These are phyloP conservation scores for Lasiurus cinereus DNA, from an alignment of 2,113 vertebrate species.

Conservation along the genomic window DNA sequence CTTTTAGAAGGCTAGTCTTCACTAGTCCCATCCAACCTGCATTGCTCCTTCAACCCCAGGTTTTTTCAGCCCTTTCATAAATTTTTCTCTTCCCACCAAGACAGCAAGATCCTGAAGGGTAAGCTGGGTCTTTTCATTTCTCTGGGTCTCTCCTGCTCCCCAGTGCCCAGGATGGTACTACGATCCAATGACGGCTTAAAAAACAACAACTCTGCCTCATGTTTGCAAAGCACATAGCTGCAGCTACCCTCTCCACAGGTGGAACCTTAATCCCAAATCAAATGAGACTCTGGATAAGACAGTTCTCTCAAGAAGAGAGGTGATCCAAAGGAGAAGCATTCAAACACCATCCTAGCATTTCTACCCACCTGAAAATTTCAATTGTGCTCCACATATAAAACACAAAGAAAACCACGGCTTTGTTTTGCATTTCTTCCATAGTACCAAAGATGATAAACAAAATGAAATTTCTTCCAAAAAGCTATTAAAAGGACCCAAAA, in stretches of 20 bases:
- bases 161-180: neutral
- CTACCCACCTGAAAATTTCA: conserved; percentile 94
- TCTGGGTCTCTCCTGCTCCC: neutral
- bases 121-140: neutral
- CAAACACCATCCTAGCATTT: neutral
- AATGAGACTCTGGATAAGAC: neutral
- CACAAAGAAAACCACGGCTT: conserved; percentile 95
- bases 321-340: neutral
- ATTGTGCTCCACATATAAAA: conserved; percentile 95
- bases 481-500: conserved; percentile 84
- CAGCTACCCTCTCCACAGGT: neutral
- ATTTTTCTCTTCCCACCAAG: neutral
- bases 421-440: conserved; percentile 95
- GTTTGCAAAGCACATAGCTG: neutral
- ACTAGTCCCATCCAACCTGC: neutral
- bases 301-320: neutral
- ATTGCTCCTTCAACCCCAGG: neutral
- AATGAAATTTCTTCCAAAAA: conserved; percentile 94
- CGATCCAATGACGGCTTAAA: neutral
- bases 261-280: neutral
- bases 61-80: neutral
- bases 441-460: conserved; percentile 95
- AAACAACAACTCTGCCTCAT: neutral
- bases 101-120: neutral
- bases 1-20: neutral